Evolutionary conservation across 2,888 invertebrate species (phyloP).

Genomic region (Pemphredon lugubris): DNA sequence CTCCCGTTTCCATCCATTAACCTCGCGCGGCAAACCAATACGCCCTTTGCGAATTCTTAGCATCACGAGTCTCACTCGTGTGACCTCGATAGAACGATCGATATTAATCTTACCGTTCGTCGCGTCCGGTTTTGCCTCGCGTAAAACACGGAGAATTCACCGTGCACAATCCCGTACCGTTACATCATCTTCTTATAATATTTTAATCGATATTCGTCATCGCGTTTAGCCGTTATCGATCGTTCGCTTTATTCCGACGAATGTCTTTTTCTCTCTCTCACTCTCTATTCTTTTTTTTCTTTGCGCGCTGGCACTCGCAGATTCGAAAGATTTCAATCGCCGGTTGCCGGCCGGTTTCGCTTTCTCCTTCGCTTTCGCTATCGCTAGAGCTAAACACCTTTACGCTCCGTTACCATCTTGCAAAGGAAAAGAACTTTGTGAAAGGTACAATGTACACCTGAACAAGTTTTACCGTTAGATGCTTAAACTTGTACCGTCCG

Average conservation of each 20-base stretch:
- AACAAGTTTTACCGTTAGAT: too few species aligned
- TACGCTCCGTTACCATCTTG: slow-evolving; percentile 26
- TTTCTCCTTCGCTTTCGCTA: slow-evolving; percentile 66
- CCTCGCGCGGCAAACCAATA: background rate
- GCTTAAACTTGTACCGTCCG: too few species aligned
- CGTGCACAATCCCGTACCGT: too few species aligned
- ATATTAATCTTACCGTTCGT: slow-evolving; percentile 43
- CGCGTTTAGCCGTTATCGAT: background rate
- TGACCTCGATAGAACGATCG: slow-evolving; percentile 39
- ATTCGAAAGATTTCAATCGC: slow-evolving; percentile 28
- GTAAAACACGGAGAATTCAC: slow-evolving; percentile 18
- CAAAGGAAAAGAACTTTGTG: slow-evolving; percentile 26
- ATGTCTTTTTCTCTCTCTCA: background rate
- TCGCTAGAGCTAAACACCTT: slow-evolving; percentile 41
- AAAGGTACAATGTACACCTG: slow-evolving; percentile 18
- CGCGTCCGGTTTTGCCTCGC: slow-evolving; percentile 3
- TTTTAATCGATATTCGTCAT: background rate
- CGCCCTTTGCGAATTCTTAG: slow-evolving; percentile 18
- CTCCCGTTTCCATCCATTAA: background rate
- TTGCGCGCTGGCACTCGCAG: slow-evolving; percentile 20
- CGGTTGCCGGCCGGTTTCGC: slow-evolving; percentile 50
- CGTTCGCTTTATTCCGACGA: background rate
- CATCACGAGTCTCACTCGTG: slow-evolving; percentile 15
- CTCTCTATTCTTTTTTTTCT: background rate
- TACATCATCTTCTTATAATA: too few species aligned